Percentiles rank a stretch among this genome's conserved stretches.
These are phyloP conservation scores for Pocillopora damicornis DNA, from an alignment of 64 coral and sea anemone genomes.

Conservation along the genomic window DNA sequence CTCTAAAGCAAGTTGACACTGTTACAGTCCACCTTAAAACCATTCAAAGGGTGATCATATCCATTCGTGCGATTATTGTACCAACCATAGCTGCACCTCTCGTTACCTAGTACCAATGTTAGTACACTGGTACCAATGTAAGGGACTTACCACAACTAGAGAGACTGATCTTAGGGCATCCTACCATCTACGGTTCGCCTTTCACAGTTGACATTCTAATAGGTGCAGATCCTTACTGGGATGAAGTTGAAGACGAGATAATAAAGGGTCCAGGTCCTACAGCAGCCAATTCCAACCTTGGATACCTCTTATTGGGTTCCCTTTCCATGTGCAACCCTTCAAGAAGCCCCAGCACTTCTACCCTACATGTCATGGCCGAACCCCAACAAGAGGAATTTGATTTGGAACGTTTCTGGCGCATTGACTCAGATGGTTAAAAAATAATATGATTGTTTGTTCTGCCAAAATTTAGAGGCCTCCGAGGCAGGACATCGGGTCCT, in stretches of 20 bases:
- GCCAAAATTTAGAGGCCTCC: no score
- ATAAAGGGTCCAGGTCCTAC: conserved; percentile 46
- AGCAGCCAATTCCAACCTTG: conserved; percentile 18
- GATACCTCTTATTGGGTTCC: conserved; percentile 40
- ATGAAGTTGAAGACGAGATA: conserved; percentile 38
- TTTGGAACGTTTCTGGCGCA: conserved; percentile 27
- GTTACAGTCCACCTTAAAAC: neutral
- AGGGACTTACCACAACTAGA: conserved; percentile 37
- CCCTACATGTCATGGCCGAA: neutral
- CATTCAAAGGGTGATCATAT: conserved; percentile 14
- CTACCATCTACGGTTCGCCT: conserved; percentile 2
- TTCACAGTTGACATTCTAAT: conserved; percentile 27
- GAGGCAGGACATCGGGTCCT: no score
- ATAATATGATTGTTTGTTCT: no score
- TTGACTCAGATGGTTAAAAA: conserved; percentile 18
- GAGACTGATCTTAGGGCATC: conserved; percentile 46
- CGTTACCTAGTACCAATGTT: neutral
- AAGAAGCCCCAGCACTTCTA: neutral
- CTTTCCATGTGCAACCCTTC: neutral
- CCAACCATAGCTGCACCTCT: conserved; percentile 42
- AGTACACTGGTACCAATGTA: neutral
- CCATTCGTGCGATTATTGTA: conserved; percentile 26
- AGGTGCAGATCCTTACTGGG: conserved; percentile 56
- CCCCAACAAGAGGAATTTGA: conserved; percentile 14
- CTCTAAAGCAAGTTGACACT: neutral